Conservation (phyloP, 1,140 invertebrate genomes). For the Procambarus virginalis region DNA sequence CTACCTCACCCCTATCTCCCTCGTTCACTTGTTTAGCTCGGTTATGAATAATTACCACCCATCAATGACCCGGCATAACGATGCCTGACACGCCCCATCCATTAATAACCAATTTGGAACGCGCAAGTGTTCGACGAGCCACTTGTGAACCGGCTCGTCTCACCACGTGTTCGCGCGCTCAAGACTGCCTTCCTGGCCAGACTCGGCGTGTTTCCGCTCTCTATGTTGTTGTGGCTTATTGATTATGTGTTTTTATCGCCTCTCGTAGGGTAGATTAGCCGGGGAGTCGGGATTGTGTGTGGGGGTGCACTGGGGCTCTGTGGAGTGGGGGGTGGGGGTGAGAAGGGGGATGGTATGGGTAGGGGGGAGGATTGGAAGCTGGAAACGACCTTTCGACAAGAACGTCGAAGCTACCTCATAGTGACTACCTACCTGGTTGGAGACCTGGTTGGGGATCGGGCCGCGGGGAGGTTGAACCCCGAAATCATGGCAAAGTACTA, state of each 20-base stretch:
- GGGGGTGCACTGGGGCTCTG: too few species aligned
- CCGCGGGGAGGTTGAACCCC: too few species aligned
- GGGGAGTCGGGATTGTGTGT: not conserved
- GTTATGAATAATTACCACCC: not conserved
- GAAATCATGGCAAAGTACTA: too few species aligned
- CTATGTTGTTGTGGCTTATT: conserved; percentile 4
- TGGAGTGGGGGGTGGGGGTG: too few species aligned
- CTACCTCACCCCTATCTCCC: not conserved
- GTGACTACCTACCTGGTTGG: too few species aligned
- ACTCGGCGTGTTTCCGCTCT: conserved; percentile 53
- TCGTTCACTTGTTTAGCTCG: not conserved
- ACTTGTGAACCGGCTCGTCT: not conserved
- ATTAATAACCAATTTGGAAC: conserved; percentile 61
- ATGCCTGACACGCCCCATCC: conserved; percentile 34
- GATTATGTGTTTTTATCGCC: conserved; percentile 10
- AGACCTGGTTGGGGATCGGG: too few species aligned
- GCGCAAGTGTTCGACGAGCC: conserved; percentile 34
- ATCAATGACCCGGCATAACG: conserved; percentile 18
- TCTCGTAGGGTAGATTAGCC: not conserved
- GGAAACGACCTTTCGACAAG: too few species aligned
- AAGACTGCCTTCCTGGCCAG: not conserved
- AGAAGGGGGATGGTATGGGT: too few species aligned
- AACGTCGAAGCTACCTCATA: too few species aligned
- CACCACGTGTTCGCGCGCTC: not conserved
- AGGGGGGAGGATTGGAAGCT: too few species aligned